These are phyloP conservation scores for Hepsetus odoe DNA, from an alignment of 2,113 vertebrate genomes.

Conservation along the genomic window DNA sequence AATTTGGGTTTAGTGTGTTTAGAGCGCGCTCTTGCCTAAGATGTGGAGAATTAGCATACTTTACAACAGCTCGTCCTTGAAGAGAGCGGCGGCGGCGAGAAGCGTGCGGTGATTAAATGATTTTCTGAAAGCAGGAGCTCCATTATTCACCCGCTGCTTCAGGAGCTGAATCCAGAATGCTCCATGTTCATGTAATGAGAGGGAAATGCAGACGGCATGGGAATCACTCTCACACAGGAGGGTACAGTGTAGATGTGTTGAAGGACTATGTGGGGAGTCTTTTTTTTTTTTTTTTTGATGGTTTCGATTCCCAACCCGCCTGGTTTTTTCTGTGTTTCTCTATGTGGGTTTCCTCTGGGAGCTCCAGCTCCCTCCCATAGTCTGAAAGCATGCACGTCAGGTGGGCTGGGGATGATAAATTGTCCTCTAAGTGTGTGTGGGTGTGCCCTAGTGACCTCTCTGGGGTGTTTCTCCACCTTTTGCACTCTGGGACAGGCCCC, in stretches of 20 bases:
- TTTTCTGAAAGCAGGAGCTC: slow-evolving; percentile 1
- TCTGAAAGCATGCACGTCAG: no score
- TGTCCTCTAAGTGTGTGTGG: no score
- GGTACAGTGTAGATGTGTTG: neutral
- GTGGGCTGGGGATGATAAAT: no score
- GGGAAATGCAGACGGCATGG: neutral
- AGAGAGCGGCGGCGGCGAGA: neutral
- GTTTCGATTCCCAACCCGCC: no score
- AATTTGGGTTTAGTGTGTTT: neutral
- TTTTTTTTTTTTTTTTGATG: no score
- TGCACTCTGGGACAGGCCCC: no score
- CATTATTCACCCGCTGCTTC: slow-evolving; percentile 3
- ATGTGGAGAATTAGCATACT: slow-evolving; percentile 14
- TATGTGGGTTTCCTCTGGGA: no score
- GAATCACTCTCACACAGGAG: neutral
- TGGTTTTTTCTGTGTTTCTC: no score
- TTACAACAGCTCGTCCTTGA: slow-evolving; percentile 9
- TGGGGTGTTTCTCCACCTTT: no score
- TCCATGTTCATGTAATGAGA: neutral
- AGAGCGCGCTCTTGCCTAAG: neutral
- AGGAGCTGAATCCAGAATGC: slow-evolving; percentile 10
- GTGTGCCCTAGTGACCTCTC: no score
- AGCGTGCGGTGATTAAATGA: slow-evolving; percentile 1
- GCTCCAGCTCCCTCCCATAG: no score
- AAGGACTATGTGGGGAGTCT: no score